These are phyloP conservation scores for Dinoponera quadriceps DNA, from an alignment of 1,140 invertebrate genomes.

Conservation along the genomic window DNA sequence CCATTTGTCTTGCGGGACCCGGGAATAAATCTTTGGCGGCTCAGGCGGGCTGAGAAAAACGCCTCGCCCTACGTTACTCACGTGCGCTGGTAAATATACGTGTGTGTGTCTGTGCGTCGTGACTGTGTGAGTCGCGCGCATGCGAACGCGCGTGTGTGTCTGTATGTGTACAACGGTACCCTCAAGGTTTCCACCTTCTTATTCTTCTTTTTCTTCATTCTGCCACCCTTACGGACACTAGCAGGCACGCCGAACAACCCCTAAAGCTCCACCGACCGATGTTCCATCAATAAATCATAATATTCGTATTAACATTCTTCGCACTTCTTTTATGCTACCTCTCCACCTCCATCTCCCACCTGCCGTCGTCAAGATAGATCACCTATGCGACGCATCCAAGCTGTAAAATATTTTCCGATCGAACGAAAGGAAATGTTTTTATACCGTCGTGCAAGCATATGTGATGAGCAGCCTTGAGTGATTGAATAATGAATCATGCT, in stretches of 20 bases:
- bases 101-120: conserved; percentile 14
- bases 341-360: conserved; percentile 42
- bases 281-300: conserved; percentile 84
- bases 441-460: not conserved
- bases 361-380: conserved; percentile 76
- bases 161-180: conserved; percentile 60
- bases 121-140: not conserved
- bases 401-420: conserved; percentile 63
- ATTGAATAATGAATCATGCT: not conserved
- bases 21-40: conserved; percentile 85
- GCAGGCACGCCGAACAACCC: conserved; percentile 61
- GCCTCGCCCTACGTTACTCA: conserved; percentile 79
- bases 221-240: conserved; percentile 70
- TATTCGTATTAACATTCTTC: conserved; percentile 85
- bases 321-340: conserved; percentile 79
- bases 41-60: conserved; percentile 86
- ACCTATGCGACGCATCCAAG: conserved; percentile 69
- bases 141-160: conserved; percentile 3
- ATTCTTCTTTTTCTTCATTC: conserved; percentile 78
- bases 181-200: conserved; percentile 73
- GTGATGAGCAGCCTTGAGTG: not conserved
- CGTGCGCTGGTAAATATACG: conserved; percentile 50
- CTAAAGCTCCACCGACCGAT: conserved; percentile 77
- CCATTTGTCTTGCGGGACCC: conserved; percentile 85
- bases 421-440: conserved; percentile 20